Evolutionary conservation across 2,113 vertebrate genomes (phyloP), one percentile per base, ranked within the genome.

Genomic region (Sorex araneus): DNA sequence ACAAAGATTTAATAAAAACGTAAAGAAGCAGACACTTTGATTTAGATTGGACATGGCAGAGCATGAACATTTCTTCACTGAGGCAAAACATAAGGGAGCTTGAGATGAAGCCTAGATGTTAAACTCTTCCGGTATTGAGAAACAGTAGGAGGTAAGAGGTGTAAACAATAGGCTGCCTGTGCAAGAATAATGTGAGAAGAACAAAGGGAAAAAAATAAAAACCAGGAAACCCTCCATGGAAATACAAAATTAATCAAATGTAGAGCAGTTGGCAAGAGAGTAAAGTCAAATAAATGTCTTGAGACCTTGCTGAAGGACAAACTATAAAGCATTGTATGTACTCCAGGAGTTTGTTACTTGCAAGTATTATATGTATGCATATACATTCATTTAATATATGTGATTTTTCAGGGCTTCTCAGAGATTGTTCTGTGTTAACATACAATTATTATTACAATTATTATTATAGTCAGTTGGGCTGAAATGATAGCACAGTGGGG

Each of bases 181-280:
- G n/a, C 28, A 64, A 93, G 63, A 87, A 78, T 83, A 83, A 90
- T 77, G 91, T 96, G 92, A 92, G 87, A 91, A 91, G 89, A 94
- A 80, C 23, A 19, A 60, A 84, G 32, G 34, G 74, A 60, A 60
- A 88, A 60, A 88, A 80, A 78, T 8, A 32, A 85, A 23, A 92
- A 63, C 64, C 74, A 21, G 15, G 45, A 76, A 90, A 85, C 6
- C 64, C 95, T 94, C 95, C 50, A 0, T 54, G 89, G 95, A 96
- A 91, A 96, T 93, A 78, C 40, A 87, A 94, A 95, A 92, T 92
- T 97, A 95, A 96, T 96, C 93, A 96, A 92, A 84, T 71, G 63
- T 83, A 70, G 63, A 87, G 34, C 80, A 96, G 81, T 96, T 96
- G 88, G 54, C 94, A 78, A 80, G 83, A 70, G 25, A 91, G 9